phyloP scores from a whole-genome alignment of 2,113 vertebrate genomes.

The Calidris pygmaea region DNA sequence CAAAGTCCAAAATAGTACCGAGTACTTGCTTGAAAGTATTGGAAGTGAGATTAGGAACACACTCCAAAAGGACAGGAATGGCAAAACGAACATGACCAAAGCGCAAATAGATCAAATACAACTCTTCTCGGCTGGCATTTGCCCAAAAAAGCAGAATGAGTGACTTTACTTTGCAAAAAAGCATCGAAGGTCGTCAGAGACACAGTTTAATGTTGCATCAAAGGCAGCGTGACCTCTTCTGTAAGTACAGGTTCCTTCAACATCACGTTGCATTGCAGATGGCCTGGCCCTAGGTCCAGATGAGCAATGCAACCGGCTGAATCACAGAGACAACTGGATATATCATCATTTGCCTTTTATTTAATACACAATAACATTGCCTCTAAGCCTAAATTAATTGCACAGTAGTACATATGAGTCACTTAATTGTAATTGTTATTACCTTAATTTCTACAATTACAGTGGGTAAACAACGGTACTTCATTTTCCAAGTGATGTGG shows the following conservation, averaged over 20 bases:
- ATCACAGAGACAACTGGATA: neutral
- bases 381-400: constrained; percentile 39
- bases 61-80: neutral
- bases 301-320: neutral
- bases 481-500: neutral
- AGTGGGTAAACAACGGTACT: constrained; percentile 13
- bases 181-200: neutral
- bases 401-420: constrained; percentile 18
- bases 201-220: neutral
- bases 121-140: neutral
- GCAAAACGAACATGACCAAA: fast-evolving
- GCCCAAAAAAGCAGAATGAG: neutral
- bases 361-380: constrained; percentile 15
- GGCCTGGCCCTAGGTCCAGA: neutral
- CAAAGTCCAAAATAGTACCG: neutral
- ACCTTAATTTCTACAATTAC: constrained; percentile 39
- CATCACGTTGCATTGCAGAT: neutral
- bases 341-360: neutral
- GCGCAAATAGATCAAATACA: neutral
- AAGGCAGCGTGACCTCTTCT: neutral
- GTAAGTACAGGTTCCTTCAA: neutral
- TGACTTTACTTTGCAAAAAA: neutral
- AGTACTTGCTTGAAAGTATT: neutral
- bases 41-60: neutral
- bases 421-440: constrained; percentile 57